These are phyloP conservation scores for Heliothis peltigera DNA, from an alignment of 2,888 invertebrate species.

Conservation along the genomic window DNA sequence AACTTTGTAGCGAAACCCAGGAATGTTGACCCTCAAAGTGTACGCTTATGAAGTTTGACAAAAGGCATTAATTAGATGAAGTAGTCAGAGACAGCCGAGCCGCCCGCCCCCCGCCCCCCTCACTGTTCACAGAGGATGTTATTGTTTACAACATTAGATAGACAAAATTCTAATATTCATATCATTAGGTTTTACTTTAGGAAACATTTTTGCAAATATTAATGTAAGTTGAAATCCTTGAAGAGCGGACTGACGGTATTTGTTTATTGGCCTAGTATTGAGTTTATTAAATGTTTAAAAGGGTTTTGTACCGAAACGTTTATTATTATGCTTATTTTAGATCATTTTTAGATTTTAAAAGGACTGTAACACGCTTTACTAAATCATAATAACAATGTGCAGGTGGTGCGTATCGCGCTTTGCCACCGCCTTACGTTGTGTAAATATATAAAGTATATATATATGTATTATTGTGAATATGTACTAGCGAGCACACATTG, in stretches of 20 bases:
- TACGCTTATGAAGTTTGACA: conserved; percentile 75
- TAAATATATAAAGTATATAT: conserved; percentile 81
- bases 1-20: conserved; percentile 73
- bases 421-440: conserved; percentile 84
- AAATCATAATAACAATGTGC: conserved; percentile 79
- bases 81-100: conserved; percentile 69
- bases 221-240: conserved; percentile 79
- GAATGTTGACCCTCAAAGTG: conserved; percentile 72
- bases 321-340: conserved; percentile 67
- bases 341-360: conserved; percentile 74
- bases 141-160: conserved; percentile 86
- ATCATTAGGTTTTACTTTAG: conserved; percentile 90
- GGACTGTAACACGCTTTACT: conserved; percentile 80
- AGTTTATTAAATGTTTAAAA: conserved; percentile 75
- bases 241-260: conserved; percentile 77
- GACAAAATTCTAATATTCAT: conserved; percentile 88
- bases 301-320: conserved; percentile 60
- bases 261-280: conserved; percentile 81
- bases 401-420: conserved; percentile 78
- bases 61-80: conserved; percentile 71
- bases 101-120: conserved; percentile 68
- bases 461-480: conserved; percentile 71
- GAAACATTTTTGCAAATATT: conserved; percentile 79
- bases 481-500: conserved; percentile 82
- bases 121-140: conserved; percentile 69